Base-by-base conservation (phyloP, 2,113 vertebrate species). In the Tupaia chinensis region DNA sequence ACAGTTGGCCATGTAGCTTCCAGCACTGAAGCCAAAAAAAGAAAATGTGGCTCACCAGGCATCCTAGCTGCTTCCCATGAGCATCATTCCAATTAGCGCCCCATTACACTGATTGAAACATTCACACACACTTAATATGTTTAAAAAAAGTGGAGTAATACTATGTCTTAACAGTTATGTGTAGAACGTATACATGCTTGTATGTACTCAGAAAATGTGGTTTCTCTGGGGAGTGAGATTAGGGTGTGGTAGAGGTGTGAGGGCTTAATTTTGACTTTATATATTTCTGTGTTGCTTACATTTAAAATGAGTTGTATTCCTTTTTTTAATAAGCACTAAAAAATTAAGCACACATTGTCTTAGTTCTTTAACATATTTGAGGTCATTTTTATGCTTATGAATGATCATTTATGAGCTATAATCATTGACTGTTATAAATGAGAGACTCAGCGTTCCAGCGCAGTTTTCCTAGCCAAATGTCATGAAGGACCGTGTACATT, bases 211-310 rank as follows among this genome's bases (percentile, higher is more conserved):
- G 79, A 94, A 92, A 87, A 83, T 92, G 22, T 61, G 16, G 7
- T 66, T 54, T 95, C n/a, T 92, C 78, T 93, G 53, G 16, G n/a
- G 58, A 60, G 1, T 63, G 68, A 96, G 72, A 68, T 60, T 65
- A 80, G 73, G 22, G 4, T 58, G 34, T 87, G 44, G 17, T 29
- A 87, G 27, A 86, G 13, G 19, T 65, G 4, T 61, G 23, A 78
- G 82, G 69, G 69, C 76, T 90, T 87, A 29, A 90, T 87, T 89
- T 86, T 83, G 14, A 66, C 9, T 61, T 79, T 54, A 80, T 65
- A 22, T 65, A 61, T 92, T 90, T 86, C 25, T 93, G 14, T 29
- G 12, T 78, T 74, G 73, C 22, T 84, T 91, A 81, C 53, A 92
- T 73, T 89, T 86, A 19, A 6, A 76, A 27, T 19, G 10, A 76